These are phyloP conservation scores for Drosophila picticornis DNA, from an alignment of 2,888 invertebrate genomes.

Conservation along the genomic window DNA sequence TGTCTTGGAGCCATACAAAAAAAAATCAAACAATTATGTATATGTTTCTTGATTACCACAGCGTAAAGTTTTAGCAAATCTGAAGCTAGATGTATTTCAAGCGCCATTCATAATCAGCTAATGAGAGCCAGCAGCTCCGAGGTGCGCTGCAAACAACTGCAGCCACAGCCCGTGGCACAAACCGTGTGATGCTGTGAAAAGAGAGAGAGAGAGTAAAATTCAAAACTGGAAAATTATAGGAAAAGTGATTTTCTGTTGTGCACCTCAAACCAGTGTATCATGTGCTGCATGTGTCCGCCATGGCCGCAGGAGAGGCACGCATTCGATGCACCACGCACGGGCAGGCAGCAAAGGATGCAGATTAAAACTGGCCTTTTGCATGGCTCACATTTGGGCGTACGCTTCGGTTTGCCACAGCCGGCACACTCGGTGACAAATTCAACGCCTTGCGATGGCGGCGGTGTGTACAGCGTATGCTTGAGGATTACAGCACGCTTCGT, in stretches of 20 bases:
- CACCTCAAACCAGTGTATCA: constrained; percentile 92
- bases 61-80: constrained; percentile 15
- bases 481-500: constrained; percentile 92
- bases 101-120: constrained; percentile 51
- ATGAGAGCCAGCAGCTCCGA: constrained; percentile 80
- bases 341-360: constrained; percentile 94
- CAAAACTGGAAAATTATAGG: not conserved
- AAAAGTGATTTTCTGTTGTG: not conserved
- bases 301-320: constrained; percentile 96
- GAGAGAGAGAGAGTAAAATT: not conserved
- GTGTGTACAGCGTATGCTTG: constrained; percentile 86
- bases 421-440: constrained; percentile 91
- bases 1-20: constrained; percentile 43
- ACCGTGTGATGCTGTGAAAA: constrained; percentile 87
- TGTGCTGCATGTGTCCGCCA: constrained; percentile 95
- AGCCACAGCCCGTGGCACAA: constrained; percentile 97
- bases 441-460: constrained; percentile 88
- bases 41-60: constrained; percentile 38
- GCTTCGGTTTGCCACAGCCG: constrained; percentile 88
- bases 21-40: constrained; percentile 36
- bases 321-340: constrained; percentile 93
- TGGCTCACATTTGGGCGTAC: constrained; percentile 89
- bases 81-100: constrained; percentile 17
- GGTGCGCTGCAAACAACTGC: constrained; percentile 92
- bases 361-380: constrained; percentile 92